These are phyloP conservation scores for Idaea straminata DNA, from an alignment of 2,888 invertebrate genomes.

Conservation along the genomic window DNA sequence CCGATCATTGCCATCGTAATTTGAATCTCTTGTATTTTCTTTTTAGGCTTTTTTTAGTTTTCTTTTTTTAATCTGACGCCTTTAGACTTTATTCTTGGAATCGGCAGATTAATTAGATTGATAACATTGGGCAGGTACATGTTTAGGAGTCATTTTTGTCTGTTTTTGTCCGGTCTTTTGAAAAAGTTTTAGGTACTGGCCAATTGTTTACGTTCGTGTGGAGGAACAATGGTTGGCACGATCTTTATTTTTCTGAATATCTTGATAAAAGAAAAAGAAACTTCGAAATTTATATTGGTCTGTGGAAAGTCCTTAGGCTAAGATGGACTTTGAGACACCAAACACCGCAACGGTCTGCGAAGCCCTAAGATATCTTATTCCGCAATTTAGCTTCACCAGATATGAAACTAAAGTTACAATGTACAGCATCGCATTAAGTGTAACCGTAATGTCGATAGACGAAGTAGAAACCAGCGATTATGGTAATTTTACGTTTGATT, in stretches of 20 bases:
- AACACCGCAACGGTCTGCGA: background rate
- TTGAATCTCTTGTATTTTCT: conserved; percentile 45
- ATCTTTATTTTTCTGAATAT: too few relatives aligned
- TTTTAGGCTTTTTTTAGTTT: conserved; percentile 43
- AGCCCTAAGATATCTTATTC: background rate
- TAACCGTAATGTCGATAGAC: background rate
- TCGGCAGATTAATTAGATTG: conserved; percentile 13
- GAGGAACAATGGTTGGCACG: background rate
- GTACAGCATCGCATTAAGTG: too few relatives aligned
- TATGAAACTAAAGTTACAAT: background rate
- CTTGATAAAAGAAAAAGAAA: too few relatives aligned
- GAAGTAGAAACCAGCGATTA: background rate
- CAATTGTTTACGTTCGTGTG: background rate
- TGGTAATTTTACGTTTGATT: background rate
- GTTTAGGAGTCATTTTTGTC: background rate
- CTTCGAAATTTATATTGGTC: too few relatives aligned
- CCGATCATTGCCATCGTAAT: conserved; percentile 49
- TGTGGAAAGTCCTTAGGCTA: background rate
- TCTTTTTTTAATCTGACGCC: conserved; percentile 22
- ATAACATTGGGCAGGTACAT: conserved; percentile 1
- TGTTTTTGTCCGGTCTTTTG: background rate
- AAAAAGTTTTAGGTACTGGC: background rate
- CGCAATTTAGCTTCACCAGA: background rate
- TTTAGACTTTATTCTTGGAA: conserved; percentile 16
- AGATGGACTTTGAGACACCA: background rate